Evolutionary conservation across 1,140 invertebrate species (phyloP), one percentile per base, ranked within the genome.

Genomic region (Drosophila yakuba): DNA sequence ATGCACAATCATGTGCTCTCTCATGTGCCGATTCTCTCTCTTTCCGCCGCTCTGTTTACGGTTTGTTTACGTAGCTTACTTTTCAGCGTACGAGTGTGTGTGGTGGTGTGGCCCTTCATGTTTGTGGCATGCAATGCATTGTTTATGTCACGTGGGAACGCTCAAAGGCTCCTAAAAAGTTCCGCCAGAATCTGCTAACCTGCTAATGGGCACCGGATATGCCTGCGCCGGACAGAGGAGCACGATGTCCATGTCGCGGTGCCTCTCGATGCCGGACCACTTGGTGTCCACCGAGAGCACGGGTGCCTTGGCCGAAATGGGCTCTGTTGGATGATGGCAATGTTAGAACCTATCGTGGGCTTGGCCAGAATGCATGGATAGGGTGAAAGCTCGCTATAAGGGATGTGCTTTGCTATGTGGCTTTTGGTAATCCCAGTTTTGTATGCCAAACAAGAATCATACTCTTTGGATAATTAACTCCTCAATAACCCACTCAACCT

Each of bases 211-310:
- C 64, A 94, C 93, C 52, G 95, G 95, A 93, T 93, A 96, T 39
- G 94, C 95, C 91, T 96, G 95, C 45, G 95, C 95, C 59, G 94
- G 94, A 92, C 94, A 95, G 74, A 94, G 84, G 80, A 94, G 93
- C 78, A 93, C 94, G 72, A 94, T 91, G 78, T 93, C 94, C 60
- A 90, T 74, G 32, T 85, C 92, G 45, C 63, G 60, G n/a, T 84
- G 89, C 28, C 80, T 38, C 23, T 91, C 90, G 56, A 91, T 91
- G 20, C 90, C 84, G 80, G 93, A 94, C 66, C 94, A 94, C 82
- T 95, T 95, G 11, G 94, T 94, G 23, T 84, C 90, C 88, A 66
- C 91, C 78, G 89, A 94, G 93, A 73, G 93, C 88, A 77, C 93
- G 93, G 48, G 94, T 93, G 71, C 94, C 94, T 85, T 91, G 15